Conservation (phyloP, 2,888 invertebrate species). For the Patella pellucida region DNA sequence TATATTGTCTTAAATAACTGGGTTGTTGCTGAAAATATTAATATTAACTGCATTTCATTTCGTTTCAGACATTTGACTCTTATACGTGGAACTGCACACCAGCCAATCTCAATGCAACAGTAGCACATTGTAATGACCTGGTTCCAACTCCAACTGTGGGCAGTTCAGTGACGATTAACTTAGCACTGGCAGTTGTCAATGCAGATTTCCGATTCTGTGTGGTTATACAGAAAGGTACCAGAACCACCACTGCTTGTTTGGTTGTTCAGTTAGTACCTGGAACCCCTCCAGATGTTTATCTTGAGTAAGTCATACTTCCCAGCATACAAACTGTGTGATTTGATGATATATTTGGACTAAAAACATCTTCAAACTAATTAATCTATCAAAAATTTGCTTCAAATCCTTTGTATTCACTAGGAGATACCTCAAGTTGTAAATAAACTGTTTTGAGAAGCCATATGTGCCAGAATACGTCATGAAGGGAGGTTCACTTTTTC, state of each 20-base stretch:
- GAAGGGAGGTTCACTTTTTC: too few species aligned
- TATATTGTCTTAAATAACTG: too few species aligned
- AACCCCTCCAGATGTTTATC: constrained; percentile 37
- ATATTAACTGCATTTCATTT: neutral
- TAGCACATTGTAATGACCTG: neutral
- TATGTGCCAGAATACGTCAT: too few species aligned
- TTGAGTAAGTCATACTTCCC: constrained; percentile 36
- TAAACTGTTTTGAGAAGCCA: too few species aligned
- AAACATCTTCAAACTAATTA: too few species aligned
- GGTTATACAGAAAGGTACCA: constrained; percentile 37
- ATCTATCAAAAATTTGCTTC: too few species aligned
- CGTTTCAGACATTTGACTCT: constrained; percentile 26
- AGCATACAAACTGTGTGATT: too few species aligned
- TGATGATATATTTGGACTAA: too few species aligned
- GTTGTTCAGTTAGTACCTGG: constrained; percentile 39
- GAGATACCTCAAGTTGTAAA: too few species aligned
- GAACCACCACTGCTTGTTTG: constrained; percentile 31
- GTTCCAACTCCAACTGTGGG: constrained; percentile 24
- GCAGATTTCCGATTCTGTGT: constrained; percentile 46
- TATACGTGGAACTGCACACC: constrained; percentile 7
- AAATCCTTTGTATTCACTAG: too few species aligned
- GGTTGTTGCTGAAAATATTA: neutral
- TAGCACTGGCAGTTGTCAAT: constrained; percentile 43
- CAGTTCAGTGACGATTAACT: constrained; percentile 34
- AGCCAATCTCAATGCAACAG: neutral